Evolutionary conservation across 2,797 vertebrate species (phyloP), one percentile per base, ranked within the genome.

Genomic region (Phalanger gymnotis): DNA sequence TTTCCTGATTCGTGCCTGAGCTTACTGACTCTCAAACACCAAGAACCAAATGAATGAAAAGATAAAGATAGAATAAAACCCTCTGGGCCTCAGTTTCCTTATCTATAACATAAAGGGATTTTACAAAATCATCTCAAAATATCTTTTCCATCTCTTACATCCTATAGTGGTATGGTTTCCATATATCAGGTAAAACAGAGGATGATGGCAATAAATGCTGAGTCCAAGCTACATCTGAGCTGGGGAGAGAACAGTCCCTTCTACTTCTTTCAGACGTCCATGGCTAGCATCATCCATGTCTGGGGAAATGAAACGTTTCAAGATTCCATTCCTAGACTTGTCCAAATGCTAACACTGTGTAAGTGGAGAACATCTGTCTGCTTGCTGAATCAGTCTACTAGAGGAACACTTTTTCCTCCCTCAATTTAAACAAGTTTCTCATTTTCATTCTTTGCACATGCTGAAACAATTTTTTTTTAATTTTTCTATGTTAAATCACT

Each of bases 71-170:
- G 40, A 93, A 19, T 81, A 58, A 90, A 91, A 28, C 52, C 90
- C 89, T 87, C 31, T 91, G 81, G 28, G 47, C 22, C 31, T 66
- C 61, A 66, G 73, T 55, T 96, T 93, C 89, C 94, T 92, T 87
- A 31, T 61, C 58, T 95, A 40, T 51, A 55, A 66, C 1, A 7
- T 40, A 81, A 87, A 90, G 54, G 51, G 53, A 93, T 54, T 25
- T 53, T 53, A 91, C 61, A 91, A 96, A 94, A 94, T 34, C 14
- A 58, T 11, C 6, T 92, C 28, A 94, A 92, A 90, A 93, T 6
- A 53, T 34, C 92, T 51, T 56, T 51, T 93, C 90, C 53, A 57
- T 81, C 52, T 53, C 27, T 25, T 40, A 53, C 12, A n/a, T 54
- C 9, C 22, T 81, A 81, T 4, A 47, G 22, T 47, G 25, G 22